A percentile compares a stretch with the other conserved stretches of the same genome.
phyloP scores from a whole-genome alignment of 2,797 vertebrate genomes.

The Silurus aristotelis region DNA sequence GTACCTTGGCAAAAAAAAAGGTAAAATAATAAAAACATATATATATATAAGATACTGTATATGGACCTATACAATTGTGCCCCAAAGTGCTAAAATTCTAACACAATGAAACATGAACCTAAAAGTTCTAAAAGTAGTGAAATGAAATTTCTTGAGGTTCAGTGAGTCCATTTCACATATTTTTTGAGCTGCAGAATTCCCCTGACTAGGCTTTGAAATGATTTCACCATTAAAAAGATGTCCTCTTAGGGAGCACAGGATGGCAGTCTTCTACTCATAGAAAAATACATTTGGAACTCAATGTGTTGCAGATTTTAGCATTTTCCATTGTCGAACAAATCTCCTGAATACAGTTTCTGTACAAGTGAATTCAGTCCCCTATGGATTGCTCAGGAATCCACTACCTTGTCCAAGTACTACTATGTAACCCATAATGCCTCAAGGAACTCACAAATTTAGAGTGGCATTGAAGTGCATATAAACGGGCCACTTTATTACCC shows the following conservation, averaged over 20 bases:
- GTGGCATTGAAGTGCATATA: constrained; percentile 40
- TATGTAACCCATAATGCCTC: constrained; percentile 1
- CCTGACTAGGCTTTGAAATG: constrained; percentile 48
- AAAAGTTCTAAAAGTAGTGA: neutral
- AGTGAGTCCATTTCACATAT: constrained; percentile 34
- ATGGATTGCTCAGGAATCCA: constrained; percentile 2
- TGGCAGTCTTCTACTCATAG: too few species aligned
- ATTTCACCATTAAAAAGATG: constrained; percentile 35
- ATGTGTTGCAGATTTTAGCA: neutral
- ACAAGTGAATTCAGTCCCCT: neutral
- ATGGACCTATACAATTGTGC: neutral
- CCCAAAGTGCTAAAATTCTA: neutral
- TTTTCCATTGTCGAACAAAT: neutral
- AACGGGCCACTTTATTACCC: constrained; percentile 49
- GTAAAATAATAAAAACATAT: too few species aligned
- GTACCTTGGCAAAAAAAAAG: neutral
- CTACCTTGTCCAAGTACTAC: constrained; percentile 8
- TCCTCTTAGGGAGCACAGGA: constrained; percentile 19
- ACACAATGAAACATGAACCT: neutral
- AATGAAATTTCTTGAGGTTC: constrained; percentile 27
- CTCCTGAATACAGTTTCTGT: neutral
- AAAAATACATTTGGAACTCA: too few species aligned
- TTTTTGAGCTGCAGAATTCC: constrained; percentile 44
- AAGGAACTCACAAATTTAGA: constrained; percentile 37
- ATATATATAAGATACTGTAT: neutral